phyloP scores from a whole-genome alignment of 2,797 vertebrate species.

The Buceros bicornis region DNA sequence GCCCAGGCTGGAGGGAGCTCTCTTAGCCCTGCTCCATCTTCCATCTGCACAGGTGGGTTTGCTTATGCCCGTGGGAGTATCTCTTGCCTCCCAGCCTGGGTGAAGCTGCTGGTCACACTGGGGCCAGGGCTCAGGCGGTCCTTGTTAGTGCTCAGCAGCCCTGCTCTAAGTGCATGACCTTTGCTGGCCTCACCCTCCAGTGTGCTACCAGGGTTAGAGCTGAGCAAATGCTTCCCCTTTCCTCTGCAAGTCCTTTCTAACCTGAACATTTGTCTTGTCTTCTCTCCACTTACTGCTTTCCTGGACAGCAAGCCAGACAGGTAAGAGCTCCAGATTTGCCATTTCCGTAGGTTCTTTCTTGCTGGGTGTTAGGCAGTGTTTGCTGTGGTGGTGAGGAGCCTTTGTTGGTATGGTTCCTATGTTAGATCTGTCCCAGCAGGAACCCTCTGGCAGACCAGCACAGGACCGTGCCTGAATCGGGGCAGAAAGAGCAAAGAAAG shows the following conservation, averaged over 20 bases:
- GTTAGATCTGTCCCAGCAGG: not conserved
- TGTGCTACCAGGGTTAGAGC: not conserved
- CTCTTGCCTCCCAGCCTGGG: not conserved
- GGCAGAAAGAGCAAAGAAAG: not conserved
- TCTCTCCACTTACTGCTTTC: slow-evolving; percentile 77
- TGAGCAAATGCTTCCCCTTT: not conserved
- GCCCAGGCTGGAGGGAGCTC: not conserved
- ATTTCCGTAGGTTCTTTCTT: slow-evolving; percentile 8
- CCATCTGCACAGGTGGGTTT: not conserved
- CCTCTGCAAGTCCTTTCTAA: slow-evolving; percentile 62
- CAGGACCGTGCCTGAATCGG: rapidly evolving
- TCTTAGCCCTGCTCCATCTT: not conserved
- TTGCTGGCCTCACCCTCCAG: not conserved
- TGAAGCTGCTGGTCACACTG: not conserved
- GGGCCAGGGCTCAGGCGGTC: not conserved
- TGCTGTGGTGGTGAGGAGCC: not conserved
- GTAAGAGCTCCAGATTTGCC: slow-evolving; percentile 83
- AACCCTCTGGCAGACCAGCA: not conserved
- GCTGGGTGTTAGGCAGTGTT: not conserved
- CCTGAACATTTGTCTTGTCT: slow-evolving; percentile 67
- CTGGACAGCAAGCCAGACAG: slow-evolving; percentile 98
- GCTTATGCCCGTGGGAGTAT: not conserved
- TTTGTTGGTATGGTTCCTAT: not conserved
- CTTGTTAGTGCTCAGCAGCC: not conserved
- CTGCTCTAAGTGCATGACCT: not conserved